These are phyloP conservation scores for Andrena camellia DNA, from an alignment of 2,888 invertebrate genomes.

Conservation along the genomic window DNA sequence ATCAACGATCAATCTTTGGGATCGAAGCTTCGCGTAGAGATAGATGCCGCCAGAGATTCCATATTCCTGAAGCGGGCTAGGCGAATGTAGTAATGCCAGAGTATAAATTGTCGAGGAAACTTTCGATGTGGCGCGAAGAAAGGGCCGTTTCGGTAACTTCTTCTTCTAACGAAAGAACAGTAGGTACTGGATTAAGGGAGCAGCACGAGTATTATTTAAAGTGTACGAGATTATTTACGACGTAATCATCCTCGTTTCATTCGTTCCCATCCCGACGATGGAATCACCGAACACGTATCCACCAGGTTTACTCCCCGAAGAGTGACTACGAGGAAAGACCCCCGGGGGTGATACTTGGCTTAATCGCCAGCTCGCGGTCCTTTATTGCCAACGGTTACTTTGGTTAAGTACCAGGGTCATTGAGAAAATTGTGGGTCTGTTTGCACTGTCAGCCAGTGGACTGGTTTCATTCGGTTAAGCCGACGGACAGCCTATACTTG, in stretches of 20 bases:
- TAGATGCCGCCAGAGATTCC: no score
- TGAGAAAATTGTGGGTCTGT: constrained; percentile 85
- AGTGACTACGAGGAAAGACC: constrained; percentile 60
- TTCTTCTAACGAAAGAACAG: no score
- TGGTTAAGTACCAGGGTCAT: constrained; percentile 82
- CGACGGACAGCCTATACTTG: constrained; percentile 83
- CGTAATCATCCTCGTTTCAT: constrained; percentile 28
- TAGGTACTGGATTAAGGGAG: neutral
- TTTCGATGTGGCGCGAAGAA: no score
- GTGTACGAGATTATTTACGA: constrained; percentile 26
- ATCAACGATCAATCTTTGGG: constrained; percentile 32
- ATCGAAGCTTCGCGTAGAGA: neutral
- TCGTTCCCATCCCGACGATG: constrained; percentile 30
- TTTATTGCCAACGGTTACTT: constrained; percentile 81
- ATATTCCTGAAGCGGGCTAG: no score
- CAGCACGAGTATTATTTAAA: neutral
- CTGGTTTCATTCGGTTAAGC: constrained; percentile 83
- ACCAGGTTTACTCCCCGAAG: constrained; percentile 24
- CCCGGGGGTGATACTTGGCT: constrained; percentile 70
- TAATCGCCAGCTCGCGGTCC: constrained; percentile 77
- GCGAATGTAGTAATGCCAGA: no score
- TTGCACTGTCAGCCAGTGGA: constrained; percentile 84
- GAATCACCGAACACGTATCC: constrained; percentile 17
- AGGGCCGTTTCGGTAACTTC: no score
- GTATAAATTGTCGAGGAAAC: no score